Evolutionary conservation across 1,140 invertebrate genomes (phyloP), one percentile per base, ranked within the genome.

Genomic region (Venustaconcha ellipsiformis): DNA sequence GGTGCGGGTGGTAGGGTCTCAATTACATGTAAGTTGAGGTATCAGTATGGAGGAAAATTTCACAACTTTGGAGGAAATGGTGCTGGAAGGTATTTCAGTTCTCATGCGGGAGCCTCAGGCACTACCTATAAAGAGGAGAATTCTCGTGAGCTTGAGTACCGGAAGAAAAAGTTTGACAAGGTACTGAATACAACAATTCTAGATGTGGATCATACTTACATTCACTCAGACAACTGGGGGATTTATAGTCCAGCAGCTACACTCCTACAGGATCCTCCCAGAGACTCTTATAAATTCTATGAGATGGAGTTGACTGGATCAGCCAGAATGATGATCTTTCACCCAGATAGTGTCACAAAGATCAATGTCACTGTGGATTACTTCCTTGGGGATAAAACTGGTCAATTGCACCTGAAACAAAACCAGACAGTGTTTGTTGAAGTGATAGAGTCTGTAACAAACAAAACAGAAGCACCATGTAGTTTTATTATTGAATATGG

Each of bases 381-480:
- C 18, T 85, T 86, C 74, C 83, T 86, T 57, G 85, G 85, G 5
- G 85, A 86, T 75, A 86, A 86, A 69, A 85, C 85, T 30, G 85
- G 85, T 14, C 78, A 82, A 57, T 72, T 86, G 12, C 84, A 85
- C 67, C 75, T 84, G 2, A 68, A 80, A 72, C n/a, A 70, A 56
- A 80, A 81, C 20, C 85, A 86, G 78, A 80, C 78, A 72, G 76
- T 85, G 14, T 85, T 76, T 74, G 81, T 83, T 23, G 85, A 86
- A 76, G 77, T 84, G 26, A 76, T 85, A n/a, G 82, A 85, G 71
- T 82, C 85, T 20, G 78, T 85, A 20, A 67, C 79, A 13, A 86
- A 86, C 62, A 74, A 63, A 63, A 86, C 85, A 48, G 85, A 86
- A 76, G 85, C 85, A 18, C 83, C 84, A 18, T 85, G 84, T 64